Base-by-base conservation (phyloP, 2,888 invertebrate species). In the Thymelicus lineola region DNA sequence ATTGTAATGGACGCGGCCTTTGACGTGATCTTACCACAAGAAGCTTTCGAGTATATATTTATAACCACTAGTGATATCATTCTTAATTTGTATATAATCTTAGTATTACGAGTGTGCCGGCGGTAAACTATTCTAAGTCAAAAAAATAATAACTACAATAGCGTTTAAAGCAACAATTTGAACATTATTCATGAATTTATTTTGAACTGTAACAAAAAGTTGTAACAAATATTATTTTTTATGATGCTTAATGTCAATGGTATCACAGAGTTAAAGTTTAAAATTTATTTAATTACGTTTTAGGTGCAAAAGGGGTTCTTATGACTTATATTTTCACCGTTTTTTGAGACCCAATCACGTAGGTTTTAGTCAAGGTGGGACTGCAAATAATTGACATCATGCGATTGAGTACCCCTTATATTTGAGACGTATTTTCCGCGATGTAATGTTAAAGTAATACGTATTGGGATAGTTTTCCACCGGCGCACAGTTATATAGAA, bases 31-130 rank as follows among this genome's bases (percentile, higher is more conserved):
- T 36, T 36, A 50, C 42, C 14, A 14, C n/a, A 57, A 46, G 15
- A 5, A 66, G 60, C 67, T 53, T 28, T 53, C 45, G 60, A 67
- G 60, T 67, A 55, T 67, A 42, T 46, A 42, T 46, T 36, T 66
- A 48, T 38, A 36, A 20, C 46, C 42, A 82, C 78, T 90, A 89
- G 86, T 83, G 87, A 82, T 85, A 88, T 85, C 79, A 77, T 83
- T 82, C 83, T 79, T 87, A 84, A 84, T 84, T 84, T 90, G 90
- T 90, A 90, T 85, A 90, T 90, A 89, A 85, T 85, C 84, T 83
- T 86, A 85, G 84, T 84, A 86, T 85, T 20, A 20, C 20, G 17
- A 6, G 20, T 53, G 12, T 12, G 20, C 20, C 53, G 20, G 53
- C 1, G 53, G 53, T 20, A 12, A 53, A 28, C 53, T 53, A 5